phyloP scores from a whole-genome alignment of 2,113 vertebrate genomes.

The Phrynocephalus versicolor region DNA sequence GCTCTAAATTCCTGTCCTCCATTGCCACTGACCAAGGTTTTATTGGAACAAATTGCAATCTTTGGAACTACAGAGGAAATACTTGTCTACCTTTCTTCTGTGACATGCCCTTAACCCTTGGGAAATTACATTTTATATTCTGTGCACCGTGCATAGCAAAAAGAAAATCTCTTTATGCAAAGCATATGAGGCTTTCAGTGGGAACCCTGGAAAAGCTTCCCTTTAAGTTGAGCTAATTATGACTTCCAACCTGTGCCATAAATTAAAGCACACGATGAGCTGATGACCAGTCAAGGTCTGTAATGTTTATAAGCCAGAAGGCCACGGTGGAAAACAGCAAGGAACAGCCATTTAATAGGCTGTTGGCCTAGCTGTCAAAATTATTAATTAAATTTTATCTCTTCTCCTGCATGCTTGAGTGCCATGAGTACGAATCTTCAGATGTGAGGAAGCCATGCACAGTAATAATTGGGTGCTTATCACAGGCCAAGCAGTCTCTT shows the following conservation, averaged over 20 bases:
- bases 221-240: constrained; percentile 45
- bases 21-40: neutral
- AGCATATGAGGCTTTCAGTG: constrained; percentile 4
- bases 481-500: constrained; percentile 37
- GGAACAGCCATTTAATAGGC: constrained; percentile 53
- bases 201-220: constrained; percentile 24
- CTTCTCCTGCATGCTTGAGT: constrained; percentile 53
- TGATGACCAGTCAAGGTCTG: constrained; percentile 40
- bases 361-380: constrained; percentile 63
- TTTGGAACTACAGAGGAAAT: constrained; percentile 3
- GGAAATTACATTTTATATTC: constrained; percentile 29
- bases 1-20: neutral
- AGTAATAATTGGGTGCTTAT: constrained; percentile 54
- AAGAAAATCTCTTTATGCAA: constrained; percentile 18
- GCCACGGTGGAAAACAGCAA: constrained; percentile 51
- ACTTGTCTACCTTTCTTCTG: constrained; percentile 17
- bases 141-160: neutral
- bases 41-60: neutral
- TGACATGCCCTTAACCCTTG: constrained; percentile 13
- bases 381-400: constrained; percentile 71
- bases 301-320: constrained; percentile 58
- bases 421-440: constrained; percentile 53
- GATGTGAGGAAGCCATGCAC: constrained; percentile 44
- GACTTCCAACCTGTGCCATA: constrained; percentile 28
- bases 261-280: constrained; percentile 46